Evolutionary conservation across 2,888 invertebrate genomes (phyloP).

Genomic region (Mesorhabditis spiculigera): DNA sequence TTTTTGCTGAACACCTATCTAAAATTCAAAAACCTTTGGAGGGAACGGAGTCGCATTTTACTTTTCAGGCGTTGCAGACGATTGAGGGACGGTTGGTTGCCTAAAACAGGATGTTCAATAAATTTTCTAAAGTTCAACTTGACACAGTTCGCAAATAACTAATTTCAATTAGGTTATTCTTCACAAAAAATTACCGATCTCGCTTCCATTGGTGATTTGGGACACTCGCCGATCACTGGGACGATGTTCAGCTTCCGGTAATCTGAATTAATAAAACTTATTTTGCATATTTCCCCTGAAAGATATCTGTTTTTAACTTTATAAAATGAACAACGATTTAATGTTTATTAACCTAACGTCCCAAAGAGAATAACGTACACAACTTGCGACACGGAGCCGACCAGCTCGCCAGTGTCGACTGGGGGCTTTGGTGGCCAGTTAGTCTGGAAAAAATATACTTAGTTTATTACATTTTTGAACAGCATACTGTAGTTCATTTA

Average conservation of each 20-base stretch:
- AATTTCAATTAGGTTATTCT: not conserved
- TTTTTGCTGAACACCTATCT: not conserved
- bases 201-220: not conserved
- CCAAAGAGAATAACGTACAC: not conserved
- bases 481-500: too few species aligned
- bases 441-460: not conserved
- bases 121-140: too few species aligned
- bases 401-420: not conserved
- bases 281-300: not conserved
- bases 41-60: not conserved
- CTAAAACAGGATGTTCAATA: too few species aligned
- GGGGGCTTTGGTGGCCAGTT: slow-evolving; percentile 3
- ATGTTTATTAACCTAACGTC: not conserved
- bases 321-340: not conserved
- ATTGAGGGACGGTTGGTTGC: not conserved
- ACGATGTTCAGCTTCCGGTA: not conserved
- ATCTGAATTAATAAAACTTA: not conserved
- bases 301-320: not conserved
- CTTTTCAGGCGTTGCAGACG: not conserved
- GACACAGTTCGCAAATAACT: too few species aligned
- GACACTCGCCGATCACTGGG: not conserved
- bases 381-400: not conserved
- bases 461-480: too few species aligned
- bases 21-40: not conserved
- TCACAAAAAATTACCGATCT: not conserved